Conservation (phyloP, 2,888 invertebrate species). For the Spatulosminthurus flaviceps region DNA sequence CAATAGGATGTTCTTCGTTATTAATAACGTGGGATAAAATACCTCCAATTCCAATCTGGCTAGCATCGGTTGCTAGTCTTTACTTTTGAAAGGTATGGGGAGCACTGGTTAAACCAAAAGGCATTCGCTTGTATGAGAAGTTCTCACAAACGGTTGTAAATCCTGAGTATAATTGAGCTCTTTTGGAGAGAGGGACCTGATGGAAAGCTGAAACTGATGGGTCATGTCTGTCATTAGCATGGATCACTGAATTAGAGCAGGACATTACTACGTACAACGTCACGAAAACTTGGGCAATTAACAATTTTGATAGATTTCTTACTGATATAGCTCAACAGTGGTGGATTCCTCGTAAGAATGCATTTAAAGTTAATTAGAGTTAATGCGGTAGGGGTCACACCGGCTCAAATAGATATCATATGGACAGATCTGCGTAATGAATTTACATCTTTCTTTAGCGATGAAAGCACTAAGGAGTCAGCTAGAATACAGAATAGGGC, state of each 20-base stretch:
- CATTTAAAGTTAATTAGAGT: neutral
- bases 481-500: neutral
- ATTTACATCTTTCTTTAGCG: neutral
- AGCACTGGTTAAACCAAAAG: neutral
- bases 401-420: neutral
- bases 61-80: slow-evolving; percentile 45
- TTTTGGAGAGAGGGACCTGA: neutral
- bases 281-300: no score
- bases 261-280: no score
- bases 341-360: slow-evolving; percentile 7
- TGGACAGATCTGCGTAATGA: neutral
- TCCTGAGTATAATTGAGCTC: neutral
- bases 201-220: neutral
- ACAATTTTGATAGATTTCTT: no score
- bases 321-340: neutral
- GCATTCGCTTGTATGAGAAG: neutral
- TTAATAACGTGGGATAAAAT: slow-evolving; percentile 25
- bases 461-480: neutral
- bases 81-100: neutral
- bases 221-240: no score
- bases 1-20: slow-evolving; percentile 62
- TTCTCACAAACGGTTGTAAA: neutral
- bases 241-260: no score
- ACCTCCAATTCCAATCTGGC: slow-evolving; percentile 10
- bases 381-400: neutral